These are phyloP conservation scores for Sinella curviseta DNA, from an alignment of 1,140 invertebrate genomes.

Conservation along the genomic window DNA sequence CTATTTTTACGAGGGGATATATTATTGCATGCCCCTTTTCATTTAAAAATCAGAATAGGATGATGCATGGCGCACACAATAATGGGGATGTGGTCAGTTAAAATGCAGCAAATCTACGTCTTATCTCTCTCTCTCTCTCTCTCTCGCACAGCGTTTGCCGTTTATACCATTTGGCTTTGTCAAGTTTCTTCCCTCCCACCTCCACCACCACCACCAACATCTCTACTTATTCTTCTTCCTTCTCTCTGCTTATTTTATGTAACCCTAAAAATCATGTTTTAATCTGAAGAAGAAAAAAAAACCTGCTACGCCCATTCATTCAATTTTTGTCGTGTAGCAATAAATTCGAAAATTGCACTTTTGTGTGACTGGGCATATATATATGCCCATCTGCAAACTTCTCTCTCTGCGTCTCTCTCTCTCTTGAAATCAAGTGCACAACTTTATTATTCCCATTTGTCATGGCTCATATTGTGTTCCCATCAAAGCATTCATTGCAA, in stretches of 20 bases:
- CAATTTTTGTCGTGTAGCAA: not conserved
- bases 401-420: no score
- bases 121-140: no score
- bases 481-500: not conserved
- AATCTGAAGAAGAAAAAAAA: not conserved
- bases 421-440: no score
- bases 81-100: not conserved
- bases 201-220: no score
- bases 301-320: constrained; percentile 10
- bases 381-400: not conserved
- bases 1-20: constrained; percentile 23
- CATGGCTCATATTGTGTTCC: not conserved
- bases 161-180: no score
- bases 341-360: not conserved
- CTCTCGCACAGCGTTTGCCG: not conserved
- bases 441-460: not conserved
- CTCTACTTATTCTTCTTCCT: no score
- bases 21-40: no score
- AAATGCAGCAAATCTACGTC: no score
- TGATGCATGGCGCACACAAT: not conserved
- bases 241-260: not conserved
- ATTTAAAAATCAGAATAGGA: not conserved
- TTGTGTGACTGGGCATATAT: not conserved
- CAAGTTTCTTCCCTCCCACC: no score
- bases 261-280: not conserved